Conservation (phyloP, 2,888 invertebrate genomes). For the Drosophila antonietae region DNA sequence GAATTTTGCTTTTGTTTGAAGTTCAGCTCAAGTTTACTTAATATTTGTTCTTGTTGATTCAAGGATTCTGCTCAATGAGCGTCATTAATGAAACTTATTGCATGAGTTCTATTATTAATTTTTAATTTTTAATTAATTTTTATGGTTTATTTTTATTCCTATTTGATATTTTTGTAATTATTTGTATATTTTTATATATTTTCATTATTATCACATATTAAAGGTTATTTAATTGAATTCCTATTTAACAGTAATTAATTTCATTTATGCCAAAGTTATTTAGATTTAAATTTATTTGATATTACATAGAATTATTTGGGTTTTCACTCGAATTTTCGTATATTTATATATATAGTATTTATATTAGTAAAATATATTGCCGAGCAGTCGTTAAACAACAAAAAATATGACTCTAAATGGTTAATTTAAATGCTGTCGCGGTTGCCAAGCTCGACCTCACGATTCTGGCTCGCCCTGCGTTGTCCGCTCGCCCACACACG, state of each 20-base stretch:
- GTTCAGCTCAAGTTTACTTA: not conserved
- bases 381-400: slow-evolving; percentile 1
- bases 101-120: too few relatives aligned
- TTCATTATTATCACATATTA: not conserved
- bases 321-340: not conserved
- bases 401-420: slow-evolving; percentile 45
- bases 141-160: too few relatives aligned
- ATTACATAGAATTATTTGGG: not conserved
- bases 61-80: not conserved
- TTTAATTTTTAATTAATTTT: too few relatives aligned
- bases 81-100: too few relatives aligned
- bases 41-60: not conserved
- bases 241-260: not conserved
- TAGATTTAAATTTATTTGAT: not conserved
- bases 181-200: not conserved
- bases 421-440: slow-evolving; percentile 58
- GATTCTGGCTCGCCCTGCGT: not conserved
- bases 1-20: not conserved
- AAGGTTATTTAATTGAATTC: not conserved
- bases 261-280: not conserved
- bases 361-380: slow-evolving; percentile 6
- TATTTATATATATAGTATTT: not conserved
- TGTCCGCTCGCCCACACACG: not conserved
- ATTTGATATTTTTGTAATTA: not conserved
- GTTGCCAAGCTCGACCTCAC: slow-evolving; percentile 3